Percentiles rank a stretch among this genome's conserved stretches.
Conservation (phyloP, 2,797 vertebrate genomes). For the Arremon brunneinucha region DNA sequence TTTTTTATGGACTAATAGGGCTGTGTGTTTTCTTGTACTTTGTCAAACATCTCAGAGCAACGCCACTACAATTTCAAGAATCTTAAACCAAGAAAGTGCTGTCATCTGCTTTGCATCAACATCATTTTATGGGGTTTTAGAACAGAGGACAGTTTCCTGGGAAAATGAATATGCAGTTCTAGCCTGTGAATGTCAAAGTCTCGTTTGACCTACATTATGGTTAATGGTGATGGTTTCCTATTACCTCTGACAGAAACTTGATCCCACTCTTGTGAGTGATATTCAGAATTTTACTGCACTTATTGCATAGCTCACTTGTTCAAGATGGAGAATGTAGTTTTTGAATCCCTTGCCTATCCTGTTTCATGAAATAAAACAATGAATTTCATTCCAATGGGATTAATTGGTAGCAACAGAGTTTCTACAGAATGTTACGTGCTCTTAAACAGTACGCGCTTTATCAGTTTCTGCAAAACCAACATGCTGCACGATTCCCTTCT, state of each 20-base stretch:
- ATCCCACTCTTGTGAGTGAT: neutral
- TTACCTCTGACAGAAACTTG: neutral
- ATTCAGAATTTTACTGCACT: neutral
- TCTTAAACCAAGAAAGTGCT: neutral
- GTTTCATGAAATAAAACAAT: neutral
- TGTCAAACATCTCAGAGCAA: conserved; percentile 7
- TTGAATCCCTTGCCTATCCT: neutral
- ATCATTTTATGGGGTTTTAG: neutral
- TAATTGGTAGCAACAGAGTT: neutral
- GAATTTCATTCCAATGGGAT: neutral
- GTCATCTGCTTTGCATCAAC: conserved; percentile 35
- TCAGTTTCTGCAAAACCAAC: neutral
- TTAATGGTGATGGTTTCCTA: neutral
- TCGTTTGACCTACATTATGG: neutral
- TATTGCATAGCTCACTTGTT: neutral
- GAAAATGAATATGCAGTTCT: neutral
- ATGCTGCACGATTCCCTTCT: neutral
- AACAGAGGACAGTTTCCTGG: neutral
- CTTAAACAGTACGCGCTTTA: accelerated
- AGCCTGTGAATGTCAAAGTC: neutral
- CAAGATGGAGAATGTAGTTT: neutral
- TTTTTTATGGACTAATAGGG: neutral
- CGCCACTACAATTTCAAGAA: neutral
- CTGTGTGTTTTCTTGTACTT: neutral
- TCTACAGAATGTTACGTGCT: neutral